A percentile compares a stretch with the other conserved stretches of the same genome.
Conservation (phyloP, 1,140 invertebrate genomes). For the Adelges cooleyi region DNA sequence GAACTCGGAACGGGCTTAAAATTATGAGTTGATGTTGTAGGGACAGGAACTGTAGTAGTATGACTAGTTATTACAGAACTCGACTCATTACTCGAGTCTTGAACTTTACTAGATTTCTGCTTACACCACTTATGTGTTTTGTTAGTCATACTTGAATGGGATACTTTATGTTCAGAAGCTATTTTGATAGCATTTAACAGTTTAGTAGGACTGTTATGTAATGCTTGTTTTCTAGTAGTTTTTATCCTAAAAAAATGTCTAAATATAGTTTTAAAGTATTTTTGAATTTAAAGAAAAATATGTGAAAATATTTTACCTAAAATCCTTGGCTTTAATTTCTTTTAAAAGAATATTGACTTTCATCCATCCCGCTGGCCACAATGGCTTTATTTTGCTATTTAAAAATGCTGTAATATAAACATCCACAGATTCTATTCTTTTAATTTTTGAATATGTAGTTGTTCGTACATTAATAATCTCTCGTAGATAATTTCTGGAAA, state of each 20-base stretch:
- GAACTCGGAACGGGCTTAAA: neutral
- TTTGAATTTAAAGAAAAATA: too few species aligned
- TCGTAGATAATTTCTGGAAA: conserved; percentile 28
- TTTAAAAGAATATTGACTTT: conserved; percentile 32
- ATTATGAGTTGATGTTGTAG: neutral
- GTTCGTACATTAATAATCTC: conserved; percentile 29
- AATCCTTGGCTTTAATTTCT: conserved; percentile 26
- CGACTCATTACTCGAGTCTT: neutral
- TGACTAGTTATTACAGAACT: conserved; percentile 4
- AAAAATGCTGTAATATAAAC: conserved; percentile 42
- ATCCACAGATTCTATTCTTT: conserved; percentile 40
- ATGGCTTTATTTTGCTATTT: conserved; percentile 40
- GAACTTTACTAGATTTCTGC: neutral
- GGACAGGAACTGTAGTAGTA: neutral
- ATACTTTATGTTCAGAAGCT: conserved; percentile 22
- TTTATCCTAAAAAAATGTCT: neutral
- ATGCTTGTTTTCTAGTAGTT: conserved; percentile 1
- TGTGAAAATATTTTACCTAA: conserved; percentile 1
- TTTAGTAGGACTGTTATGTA: conserved; percentile 21
- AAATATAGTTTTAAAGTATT: too few species aligned
- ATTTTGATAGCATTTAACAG: conserved; percentile 12
- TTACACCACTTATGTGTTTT: conserved; percentile 5
- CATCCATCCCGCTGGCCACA: conserved; percentile 49
- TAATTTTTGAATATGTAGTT: conserved; percentile 33
- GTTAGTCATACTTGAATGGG: conserved; percentile 7